Conservation (phyloP, 2,888 invertebrate species). For the Leptura quadrifasciata region DNA sequence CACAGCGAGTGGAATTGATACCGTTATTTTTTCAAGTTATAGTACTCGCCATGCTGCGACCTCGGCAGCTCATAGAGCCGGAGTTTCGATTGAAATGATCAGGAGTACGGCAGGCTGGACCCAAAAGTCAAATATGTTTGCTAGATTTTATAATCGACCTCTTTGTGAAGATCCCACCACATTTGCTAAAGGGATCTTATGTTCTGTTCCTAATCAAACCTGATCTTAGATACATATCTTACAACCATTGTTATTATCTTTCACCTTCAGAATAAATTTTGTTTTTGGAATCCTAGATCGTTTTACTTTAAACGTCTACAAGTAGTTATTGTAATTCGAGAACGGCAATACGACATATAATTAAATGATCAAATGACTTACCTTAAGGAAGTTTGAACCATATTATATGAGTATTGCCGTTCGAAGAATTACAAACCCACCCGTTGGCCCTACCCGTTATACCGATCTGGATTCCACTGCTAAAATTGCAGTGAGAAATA, state of each 20-base stretch:
- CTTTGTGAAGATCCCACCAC: too few relatives aligned
- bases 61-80: constrained; percentile 30
- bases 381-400: too few relatives aligned
- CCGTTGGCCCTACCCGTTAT: too few relatives aligned
- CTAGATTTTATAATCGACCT: constrained; percentile 4
- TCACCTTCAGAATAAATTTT: neutral
- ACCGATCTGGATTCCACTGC: too few relatives aligned
- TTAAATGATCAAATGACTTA: too few relatives aligned
- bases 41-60: constrained; percentile 38
- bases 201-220: constrained; percentile 1
- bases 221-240: neutral
- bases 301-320: too few relatives aligned
- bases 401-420: too few relatives aligned
- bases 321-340: neutral
- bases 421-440: too few relatives aligned
- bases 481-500: too few relatives aligned
- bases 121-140: constrained; percentile 18
- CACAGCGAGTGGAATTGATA: constrained; percentile 30
- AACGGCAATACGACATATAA: constrained; percentile 4
- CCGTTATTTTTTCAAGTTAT: constrained; percentile 22
- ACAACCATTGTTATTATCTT: neutral
- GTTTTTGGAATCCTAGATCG: constrained; percentile 8
- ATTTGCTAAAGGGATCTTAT: constrained; percentile 5
- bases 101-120: too few relatives aligned
- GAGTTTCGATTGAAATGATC: too few relatives aligned